Conservation (phyloP, 2,113 vertebrate genomes). For the Fregata magnificens region DNA sequence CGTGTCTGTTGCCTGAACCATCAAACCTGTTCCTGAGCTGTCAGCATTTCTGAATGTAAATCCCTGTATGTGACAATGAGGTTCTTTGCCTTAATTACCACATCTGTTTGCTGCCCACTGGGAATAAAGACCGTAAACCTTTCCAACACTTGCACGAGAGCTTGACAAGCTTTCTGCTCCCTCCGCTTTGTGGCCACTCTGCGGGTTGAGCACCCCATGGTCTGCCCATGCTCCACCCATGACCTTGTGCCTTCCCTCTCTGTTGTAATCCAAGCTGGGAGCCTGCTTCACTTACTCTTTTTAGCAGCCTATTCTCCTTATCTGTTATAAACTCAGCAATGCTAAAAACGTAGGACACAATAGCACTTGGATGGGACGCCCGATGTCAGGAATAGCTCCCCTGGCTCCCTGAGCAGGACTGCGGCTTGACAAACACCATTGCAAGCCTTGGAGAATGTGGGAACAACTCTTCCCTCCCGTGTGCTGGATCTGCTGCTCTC, state of each 20-base stretch:
- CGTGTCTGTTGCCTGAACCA: neutral
- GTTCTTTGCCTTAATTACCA: neutral
- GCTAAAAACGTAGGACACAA: neutral
- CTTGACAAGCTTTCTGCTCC: neutral
- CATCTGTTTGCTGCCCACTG: neutral
- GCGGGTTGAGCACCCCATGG: neutral
- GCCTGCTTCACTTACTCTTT: neutral
- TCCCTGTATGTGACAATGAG: neutral
- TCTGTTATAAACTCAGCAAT: constrained; percentile 30
- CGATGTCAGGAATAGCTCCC: neutral
- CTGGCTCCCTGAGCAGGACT: neutral
- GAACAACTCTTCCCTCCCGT: neutral
- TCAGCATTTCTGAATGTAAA: neutral
- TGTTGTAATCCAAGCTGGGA: neutral
- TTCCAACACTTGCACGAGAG: fast-evolving
- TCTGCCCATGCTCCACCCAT: neutral
- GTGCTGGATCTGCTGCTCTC: neutral
- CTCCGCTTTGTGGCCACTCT: neutral
- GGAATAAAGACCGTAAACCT: neutral
- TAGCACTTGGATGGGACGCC: neutral
- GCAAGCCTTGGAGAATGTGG: neutral
- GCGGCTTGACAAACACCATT: neutral
- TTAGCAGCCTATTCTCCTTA: constrained; percentile 33
- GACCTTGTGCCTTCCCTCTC: neutral
- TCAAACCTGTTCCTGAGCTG: neutral